Evolutionary conservation across 1,140 invertebrate genomes (phyloP).

Genomic region (Maniola jurtina): DNA sequence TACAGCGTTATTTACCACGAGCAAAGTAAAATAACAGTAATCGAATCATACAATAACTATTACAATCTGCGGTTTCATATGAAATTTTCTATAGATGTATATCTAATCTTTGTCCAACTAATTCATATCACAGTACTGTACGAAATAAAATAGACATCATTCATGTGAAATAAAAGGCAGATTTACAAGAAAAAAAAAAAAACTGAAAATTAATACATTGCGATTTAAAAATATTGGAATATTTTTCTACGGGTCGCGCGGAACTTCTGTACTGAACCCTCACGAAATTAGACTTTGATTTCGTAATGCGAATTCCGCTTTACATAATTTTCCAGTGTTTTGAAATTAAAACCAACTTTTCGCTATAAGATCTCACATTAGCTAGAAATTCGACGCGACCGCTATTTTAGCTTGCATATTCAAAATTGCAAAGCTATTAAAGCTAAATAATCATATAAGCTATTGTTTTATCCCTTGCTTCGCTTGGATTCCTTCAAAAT

Average conservation of each 20-base stretch:
- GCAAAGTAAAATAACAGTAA: conserved; percentile 18
- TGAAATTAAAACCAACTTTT: no score
- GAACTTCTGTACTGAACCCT: no score
- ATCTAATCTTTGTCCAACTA: conserved; percentile 6
- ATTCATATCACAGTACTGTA: conserved; percentile 35
- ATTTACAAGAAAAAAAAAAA: conserved; percentile 9
- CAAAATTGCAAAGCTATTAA: background rate
- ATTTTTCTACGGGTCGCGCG: background rate
- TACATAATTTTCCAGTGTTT: no score
- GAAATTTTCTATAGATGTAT: conserved; percentile 8
- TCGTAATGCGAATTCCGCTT: no score
- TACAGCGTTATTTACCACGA: conserved; percentile 45
- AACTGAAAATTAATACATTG: conserved; percentile 16
- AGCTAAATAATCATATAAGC: background rate
- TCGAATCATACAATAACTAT: conserved; percentile 12
- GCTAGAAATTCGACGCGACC: no score
- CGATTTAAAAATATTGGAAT: conserved; percentile 7
- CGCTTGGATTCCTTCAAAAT: conserved; percentile 69
- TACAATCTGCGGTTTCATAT: conserved; percentile 13
- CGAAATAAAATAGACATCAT: conserved; percentile 14
- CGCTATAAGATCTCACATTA: no score
- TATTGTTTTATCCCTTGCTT: conserved; percentile 57
- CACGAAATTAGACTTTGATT: no score
- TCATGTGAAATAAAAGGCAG: conserved; percentile 8
- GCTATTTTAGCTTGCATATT: no score